phyloP scores from a whole-genome alignment of 2,797 vertebrate genomes.

The Ptychobarbus kaznakovi region DNA sequence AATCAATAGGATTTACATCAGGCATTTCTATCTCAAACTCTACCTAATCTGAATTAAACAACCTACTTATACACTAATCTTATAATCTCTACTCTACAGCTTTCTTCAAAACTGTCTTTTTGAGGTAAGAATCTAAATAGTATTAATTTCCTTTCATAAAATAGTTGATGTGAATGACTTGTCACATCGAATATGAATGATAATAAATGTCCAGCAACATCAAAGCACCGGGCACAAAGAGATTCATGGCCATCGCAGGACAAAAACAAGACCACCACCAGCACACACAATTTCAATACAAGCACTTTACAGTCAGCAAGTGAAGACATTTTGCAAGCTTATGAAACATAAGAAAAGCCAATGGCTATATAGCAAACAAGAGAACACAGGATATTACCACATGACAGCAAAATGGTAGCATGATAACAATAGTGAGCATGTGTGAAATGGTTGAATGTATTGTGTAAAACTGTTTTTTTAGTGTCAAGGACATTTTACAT shows the following conservation, averaged over 20 bases:
- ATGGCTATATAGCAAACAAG: constrained; percentile 30
- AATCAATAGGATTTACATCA: background rate
- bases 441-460: constrained; percentile 16
- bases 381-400: background rate
- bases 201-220: constrained; percentile 36
- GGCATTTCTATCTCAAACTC: background rate
- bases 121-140: background rate
- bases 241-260: constrained; percentile 20
- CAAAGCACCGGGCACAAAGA: constrained; percentile 37
- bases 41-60: background rate
- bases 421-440: background rate
- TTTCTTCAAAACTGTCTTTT: background rate
- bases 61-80: background rate
- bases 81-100: background rate
- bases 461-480: background rate
- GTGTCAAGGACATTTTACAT: background rate
- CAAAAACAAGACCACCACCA: constrained; percentile 15
- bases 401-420: constrained; percentile 12
- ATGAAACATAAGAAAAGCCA: constrained; percentile 36
- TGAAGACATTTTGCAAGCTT: constrained; percentile 33
- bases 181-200: constrained; percentile 48
- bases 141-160: background rate
- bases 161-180: constrained; percentile 35
- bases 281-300: constrained; percentile 26
- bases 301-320: constrained; percentile 32